These are phyloP conservation scores for Sarcophaga caerulescens DNA, from an alignment of 2,888 invertebrate genomes.

Conservation along the genomic window DNA sequence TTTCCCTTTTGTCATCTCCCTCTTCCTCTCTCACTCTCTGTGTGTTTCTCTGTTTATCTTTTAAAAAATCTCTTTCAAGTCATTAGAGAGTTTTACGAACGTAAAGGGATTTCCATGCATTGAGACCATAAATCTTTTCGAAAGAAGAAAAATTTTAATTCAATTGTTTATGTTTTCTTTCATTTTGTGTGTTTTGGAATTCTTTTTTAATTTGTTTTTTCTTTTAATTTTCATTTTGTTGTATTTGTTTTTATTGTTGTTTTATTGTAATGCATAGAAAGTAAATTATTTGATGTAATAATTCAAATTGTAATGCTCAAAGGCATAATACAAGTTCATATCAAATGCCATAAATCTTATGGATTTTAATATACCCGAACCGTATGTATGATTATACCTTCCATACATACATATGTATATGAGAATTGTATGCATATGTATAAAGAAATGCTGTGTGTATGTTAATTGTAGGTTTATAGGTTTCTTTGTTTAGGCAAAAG, in stretches of 20 bases:
- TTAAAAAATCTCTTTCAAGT: conserved; percentile 20
- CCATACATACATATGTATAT: not conserved
- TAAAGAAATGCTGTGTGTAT: too few relatives aligned
- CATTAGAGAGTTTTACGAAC: conserved; percentile 1
- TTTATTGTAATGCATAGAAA: conserved; percentile 22
- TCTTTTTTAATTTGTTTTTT: conserved; percentile 9
- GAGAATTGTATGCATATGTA: not conserved
- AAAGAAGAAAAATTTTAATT: conserved; percentile 34
- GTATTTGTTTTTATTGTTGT: not conserved
- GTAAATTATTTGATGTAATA: conserved; percentile 54
- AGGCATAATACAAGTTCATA: conserved; percentile 45
- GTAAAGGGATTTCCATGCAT: conserved; percentile 29
- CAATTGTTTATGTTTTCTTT: conserved; percentile 28
- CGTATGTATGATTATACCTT: not conserved
- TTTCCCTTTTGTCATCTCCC: too few relatives aligned
- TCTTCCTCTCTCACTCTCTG: too few relatives aligned
- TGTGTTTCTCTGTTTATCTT: not conserved
- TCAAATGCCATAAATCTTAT: conserved; percentile 39
- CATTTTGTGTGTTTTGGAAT: not conserved
- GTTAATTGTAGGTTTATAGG: too few relatives aligned
- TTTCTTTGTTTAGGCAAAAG: too few relatives aligned
- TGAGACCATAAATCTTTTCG: conserved; percentile 27
- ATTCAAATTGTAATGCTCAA: conserved; percentile 56
- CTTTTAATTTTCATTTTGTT: not conserved
- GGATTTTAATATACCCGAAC: not conserved